Base-by-base conservation (phyloP, 2,113 vertebrate genomes). In the Pampusana beccarii region DNA sequence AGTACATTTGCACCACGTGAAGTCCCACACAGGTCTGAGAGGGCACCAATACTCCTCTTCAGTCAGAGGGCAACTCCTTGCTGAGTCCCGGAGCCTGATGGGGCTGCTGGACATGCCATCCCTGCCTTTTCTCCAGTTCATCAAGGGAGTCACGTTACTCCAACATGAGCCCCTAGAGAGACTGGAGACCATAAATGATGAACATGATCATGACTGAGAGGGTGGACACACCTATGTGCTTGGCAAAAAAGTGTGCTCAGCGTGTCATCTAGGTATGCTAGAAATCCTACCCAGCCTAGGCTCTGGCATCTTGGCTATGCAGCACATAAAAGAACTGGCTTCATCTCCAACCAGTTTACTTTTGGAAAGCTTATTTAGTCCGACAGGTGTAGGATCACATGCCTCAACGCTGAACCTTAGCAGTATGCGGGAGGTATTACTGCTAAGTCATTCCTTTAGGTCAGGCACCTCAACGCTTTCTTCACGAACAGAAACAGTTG, bases 341-440 rank as follows among this genome's bases (percentile, higher is more conserved):
- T 92, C 34, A 64, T 85, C 50, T 94, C 57, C 53, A 89, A 61
- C 60, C 33, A 74, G 56, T 5, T 84, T 79, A 44, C 90, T 93
- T 71, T 42, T 93, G 86, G 80, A 92, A 94, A 81, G 61, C n/a
- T 72, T 78, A 85, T 86, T 89, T 96, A 79, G 75, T 90, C 44
- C 92, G 93, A 75, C 95, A 94, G 92, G 88, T 96, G 92, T 91
- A 92, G 66, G 80, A 92, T 92, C 90, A 95, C 61, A 92, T 73
- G 92, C 29, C 73, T 71, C 29, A 60, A 72, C 17, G 50, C 40
- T 78, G 88, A 96, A 89, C n/a, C 40, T 93, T 33, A 84, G 70
- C 73, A 93, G 34, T 75, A 88, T 66, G 91, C 0, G 0, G 36
- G 48, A 90, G 33, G 50, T 79, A 91, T 95, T 90, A 61, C 42